phyloP scores from a whole-genome alignment of 2,113 vertebrate genomes.

The Andinoacara biseriatus region DNA sequence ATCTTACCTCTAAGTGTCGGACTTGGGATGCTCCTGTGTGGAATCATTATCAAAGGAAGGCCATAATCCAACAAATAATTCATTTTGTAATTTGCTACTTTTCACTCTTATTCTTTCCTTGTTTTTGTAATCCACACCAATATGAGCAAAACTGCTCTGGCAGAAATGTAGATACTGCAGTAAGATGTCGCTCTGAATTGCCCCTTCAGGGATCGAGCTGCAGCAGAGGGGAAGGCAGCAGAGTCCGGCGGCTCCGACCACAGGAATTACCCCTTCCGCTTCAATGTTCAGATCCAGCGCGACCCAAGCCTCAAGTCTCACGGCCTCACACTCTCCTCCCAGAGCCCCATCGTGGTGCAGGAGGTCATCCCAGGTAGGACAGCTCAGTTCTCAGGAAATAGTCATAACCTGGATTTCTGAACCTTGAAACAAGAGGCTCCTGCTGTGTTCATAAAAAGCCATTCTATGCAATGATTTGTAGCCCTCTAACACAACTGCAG shows the following conservation, averaged over 20 bases:
- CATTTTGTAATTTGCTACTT: neutral
- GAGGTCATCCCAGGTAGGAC: constrained; percentile 74
- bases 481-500: neutral
- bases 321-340: constrained; percentile 75
- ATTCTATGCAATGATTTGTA: neutral
- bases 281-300: constrained; percentile 74
- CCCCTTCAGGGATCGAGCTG: constrained; percentile 72
- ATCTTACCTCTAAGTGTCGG: too few relatives aligned
- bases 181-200: neutral
- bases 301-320: constrained; percentile 74
- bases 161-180: neutral
- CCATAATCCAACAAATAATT: too few relatives aligned
- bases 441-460: neutral
- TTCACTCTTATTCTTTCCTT: neutral
- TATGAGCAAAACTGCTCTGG: neutral
- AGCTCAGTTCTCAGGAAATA: neutral
- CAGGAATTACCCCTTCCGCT: constrained; percentile 76
- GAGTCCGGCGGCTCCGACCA: constrained; percentile 69
- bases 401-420: neutral
- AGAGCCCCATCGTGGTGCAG: constrained; percentile 77
- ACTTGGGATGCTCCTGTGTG: neutral
- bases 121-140: neutral
- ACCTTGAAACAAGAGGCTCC: neutral
- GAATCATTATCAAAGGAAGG: neutral
- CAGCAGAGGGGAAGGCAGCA: constrained; percentile 63